These are phyloP conservation scores for Drosophila subobscura DNA, from an alignment of 1,140 invertebrate species.

Conservation along the genomic window DNA sequence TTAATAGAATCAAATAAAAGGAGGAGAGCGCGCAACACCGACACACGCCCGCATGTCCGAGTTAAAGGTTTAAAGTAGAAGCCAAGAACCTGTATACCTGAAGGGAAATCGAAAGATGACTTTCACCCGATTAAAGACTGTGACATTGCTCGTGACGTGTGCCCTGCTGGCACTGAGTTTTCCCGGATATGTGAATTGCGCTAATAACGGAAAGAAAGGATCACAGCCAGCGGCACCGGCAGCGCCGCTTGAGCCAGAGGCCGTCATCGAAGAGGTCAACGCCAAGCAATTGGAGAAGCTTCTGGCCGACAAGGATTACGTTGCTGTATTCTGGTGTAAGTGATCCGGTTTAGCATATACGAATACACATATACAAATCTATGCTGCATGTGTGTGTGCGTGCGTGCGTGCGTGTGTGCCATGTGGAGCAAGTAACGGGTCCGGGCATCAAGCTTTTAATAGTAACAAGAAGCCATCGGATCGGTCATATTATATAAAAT, in stretches of 20 bases:
- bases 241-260: conserved; percentile 84
- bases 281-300: conserved; percentile 94
- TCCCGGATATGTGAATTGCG: conserved; percentile 82
- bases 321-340: conserved; percentile 98
- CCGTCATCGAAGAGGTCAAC: conserved; percentile 95
- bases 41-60: conserved; percentile 70
- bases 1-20: conserved; percentile 28
- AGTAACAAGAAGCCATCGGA: conserved; percentile 68
- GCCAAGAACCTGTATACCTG: conserved; percentile 30
- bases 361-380: neutral
- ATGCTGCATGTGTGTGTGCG: neutral
- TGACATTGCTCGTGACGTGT: conserved; percentile 75
- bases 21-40: conserved; percentile 15
- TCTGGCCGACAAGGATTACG: conserved; percentile 95
- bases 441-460: conserved; percentile 54
- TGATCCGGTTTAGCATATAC: conserved; percentile 5
- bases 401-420: neutral
- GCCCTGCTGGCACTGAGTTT: conserved; percentile 82
- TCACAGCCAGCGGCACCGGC: conserved; percentile 61
- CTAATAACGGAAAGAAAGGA: conserved; percentile 75
- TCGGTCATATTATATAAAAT: conserved; percentile 76
- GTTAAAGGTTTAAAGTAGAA: conserved; percentile 51
- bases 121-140: conserved; percentile 82
- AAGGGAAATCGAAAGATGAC: conserved; percentile 68
- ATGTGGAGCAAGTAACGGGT: conserved; percentile 55